Evolutionary conservation across 2,113 vertebrate genomes (phyloP).

Genomic region (Cygnus atratus): DNA sequence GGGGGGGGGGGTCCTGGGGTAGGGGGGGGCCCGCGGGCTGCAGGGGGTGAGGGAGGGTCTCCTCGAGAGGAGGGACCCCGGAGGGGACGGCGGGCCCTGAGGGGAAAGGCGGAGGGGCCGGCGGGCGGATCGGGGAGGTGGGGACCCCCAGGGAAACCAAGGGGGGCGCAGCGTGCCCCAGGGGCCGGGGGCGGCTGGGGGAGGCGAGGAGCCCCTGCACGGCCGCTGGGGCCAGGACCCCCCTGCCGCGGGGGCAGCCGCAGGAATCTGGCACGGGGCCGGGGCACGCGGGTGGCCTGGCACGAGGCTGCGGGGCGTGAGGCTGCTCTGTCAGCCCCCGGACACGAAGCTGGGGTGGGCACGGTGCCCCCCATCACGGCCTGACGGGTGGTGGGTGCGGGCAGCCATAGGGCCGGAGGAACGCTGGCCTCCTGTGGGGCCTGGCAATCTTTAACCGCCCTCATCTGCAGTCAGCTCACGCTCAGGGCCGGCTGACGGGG

Average conservation of each 20-base stretch:
- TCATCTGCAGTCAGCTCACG: conserved; percentile 69
- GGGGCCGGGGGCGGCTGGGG: accelerated
- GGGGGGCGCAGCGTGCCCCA: too few relatives aligned
- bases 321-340: too few relatives aligned
- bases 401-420: too few relatives aligned
- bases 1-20: background rate
- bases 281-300: background rate
- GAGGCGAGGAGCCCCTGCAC: too few relatives aligned
- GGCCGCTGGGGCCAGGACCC: background rate
- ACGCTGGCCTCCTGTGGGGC: background rate
- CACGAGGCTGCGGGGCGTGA: background rate
- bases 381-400: background rate
- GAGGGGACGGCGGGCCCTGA: background rate
- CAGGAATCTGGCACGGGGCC: background rate
- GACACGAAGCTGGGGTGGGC: background rate
- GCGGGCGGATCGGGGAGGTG: background rate
- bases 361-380: background rate
- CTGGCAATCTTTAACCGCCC: conserved; percentile 59
- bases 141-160: too few relatives aligned
- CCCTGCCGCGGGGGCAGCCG: background rate
- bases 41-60: too few relatives aligned
- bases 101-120: background rate
- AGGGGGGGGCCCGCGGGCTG: too few relatives aligned
- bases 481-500: accelerated
- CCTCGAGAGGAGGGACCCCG: too few relatives aligned